Conservation (phyloP, 2,797 vertebrate species). For the Muraenolepis orangiensis region DNA sequence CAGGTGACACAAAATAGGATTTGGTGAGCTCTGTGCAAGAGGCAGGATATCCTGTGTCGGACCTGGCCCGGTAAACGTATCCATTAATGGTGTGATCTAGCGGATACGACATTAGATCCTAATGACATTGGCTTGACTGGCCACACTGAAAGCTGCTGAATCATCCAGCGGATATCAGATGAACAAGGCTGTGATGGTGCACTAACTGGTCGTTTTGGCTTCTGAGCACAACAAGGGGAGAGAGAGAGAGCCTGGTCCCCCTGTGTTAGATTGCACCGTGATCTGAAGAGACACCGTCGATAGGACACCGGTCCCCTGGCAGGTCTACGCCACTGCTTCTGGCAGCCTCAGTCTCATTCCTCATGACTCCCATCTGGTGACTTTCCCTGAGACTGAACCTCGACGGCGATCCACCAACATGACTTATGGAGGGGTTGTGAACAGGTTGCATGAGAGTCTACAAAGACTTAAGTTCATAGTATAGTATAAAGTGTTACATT, state of each 20-base stretch:
- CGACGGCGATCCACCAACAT: not conserved
- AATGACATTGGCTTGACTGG: constrained; percentile 28
- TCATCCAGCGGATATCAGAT: constrained; percentile 40
- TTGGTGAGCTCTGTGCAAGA: constrained; percentile 10
- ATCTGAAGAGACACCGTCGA: not conserved
- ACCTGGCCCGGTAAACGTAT: constrained; percentile 26
- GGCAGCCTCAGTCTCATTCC: not conserved
- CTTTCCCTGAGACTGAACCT: not conserved
- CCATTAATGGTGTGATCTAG: constrained; percentile 33
- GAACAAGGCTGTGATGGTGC: constrained; percentile 29
- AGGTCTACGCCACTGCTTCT: not conserved
- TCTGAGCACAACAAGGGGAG: not conserved
- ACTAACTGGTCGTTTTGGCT: constrained; percentile 26
- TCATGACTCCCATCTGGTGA: not conserved
- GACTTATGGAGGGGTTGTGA: not conserved
- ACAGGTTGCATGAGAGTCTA: not conserved
- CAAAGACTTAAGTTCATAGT: no score
- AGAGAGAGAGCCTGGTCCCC: not conserved
- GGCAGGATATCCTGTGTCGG: constrained; percentile 40
- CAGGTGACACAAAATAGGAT: constrained; percentile 27
- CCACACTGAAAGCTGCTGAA: constrained; percentile 42
- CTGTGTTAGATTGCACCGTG: not conserved
- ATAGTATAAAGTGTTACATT: no score
- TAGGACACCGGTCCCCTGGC: not conserved
- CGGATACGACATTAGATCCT: constrained; percentile 39